A percentile compares a stretch with the other conserved stretches of the same genome.
phyloP scores from a whole-genome alignment of 2,888 invertebrate species.

The Melinaea menophilus region DNA sequence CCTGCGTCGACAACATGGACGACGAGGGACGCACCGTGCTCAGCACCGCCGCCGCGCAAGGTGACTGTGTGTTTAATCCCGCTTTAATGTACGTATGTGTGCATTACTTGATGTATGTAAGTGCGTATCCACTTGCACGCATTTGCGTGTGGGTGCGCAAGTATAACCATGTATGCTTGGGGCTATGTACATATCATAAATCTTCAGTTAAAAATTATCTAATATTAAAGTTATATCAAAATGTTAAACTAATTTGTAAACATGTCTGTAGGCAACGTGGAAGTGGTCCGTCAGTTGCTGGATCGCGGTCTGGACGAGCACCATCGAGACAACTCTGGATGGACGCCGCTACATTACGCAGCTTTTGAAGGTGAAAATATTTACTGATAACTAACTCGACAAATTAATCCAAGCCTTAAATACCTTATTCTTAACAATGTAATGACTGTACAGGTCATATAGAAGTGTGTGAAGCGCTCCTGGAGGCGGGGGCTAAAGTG shows the following conservation, averaged over 20 bases:
- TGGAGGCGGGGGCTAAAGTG: constrained; percentile 92
- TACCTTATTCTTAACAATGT: no score
- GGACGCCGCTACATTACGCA: constrained; percentile 98
- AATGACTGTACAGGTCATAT: constrained; percentile 79
- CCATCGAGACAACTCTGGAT: constrained; percentile 95
- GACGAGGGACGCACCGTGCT: constrained; percentile 94
- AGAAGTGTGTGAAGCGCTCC: constrained; percentile 87
- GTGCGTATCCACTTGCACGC: no score
- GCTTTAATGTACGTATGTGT: background rate
- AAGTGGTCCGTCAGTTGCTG: constrained; percentile 92
- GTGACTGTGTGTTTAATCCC: constrained; percentile 42
- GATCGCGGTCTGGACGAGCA: constrained; percentile 92
- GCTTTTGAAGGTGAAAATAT: constrained; percentile 86
- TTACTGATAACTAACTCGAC: background rate
- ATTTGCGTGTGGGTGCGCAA: no score
- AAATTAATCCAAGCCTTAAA: background rate
- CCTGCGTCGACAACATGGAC: constrained; percentile 96
- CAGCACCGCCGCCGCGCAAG: constrained; percentile 91
- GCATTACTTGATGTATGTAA: background rate
- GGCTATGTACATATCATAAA: no score
- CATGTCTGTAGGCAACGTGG: constrained; percentile 80
- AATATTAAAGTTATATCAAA: no score
- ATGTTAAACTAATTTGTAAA: background rate
- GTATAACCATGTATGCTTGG: no score
- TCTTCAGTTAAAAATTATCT: no score